Evolutionary conservation across 1,140 invertebrate species (phyloP).

Genomic region (Andrena cerasifolii): DNA sequence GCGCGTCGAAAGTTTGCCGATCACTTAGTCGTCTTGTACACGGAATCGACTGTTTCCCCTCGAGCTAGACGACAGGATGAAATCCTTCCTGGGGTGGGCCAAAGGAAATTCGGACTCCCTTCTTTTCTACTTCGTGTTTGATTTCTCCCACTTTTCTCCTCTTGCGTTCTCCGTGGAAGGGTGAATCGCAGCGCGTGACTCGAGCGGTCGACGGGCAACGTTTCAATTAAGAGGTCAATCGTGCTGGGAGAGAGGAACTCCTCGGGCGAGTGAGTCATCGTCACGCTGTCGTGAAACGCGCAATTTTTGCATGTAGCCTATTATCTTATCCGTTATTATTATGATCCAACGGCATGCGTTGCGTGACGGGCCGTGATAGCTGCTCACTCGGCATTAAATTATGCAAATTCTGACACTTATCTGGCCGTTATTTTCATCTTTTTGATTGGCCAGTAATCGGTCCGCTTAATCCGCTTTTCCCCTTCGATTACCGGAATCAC

Average conservation of each 20-base stretch:
- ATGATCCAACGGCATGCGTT: not conserved
- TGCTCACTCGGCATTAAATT: slow-evolving; percentile 26
- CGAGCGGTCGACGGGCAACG: not conserved
- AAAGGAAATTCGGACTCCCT: slow-evolving; percentile 1
- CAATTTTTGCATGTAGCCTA: not conserved
- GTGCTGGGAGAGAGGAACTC: not conserved
- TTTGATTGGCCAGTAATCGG: not conserved
- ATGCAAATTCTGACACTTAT: slow-evolving; percentile 38
- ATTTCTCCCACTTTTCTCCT: too few species aligned
- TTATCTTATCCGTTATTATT: slow-evolving; percentile 37
- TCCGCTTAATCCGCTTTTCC: too few species aligned
- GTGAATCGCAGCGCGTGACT: not conserved
- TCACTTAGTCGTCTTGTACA: slow-evolving; percentile 21
- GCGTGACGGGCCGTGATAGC: slow-evolving; percentile 23
- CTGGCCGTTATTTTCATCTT: slow-evolving; percentile 19
- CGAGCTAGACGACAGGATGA: not conserved
- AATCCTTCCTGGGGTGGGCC: not conserved
- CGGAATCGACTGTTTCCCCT: slow-evolving; percentile 13
- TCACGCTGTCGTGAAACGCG: slow-evolving; percentile 21
- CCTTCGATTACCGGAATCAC: not conserved
- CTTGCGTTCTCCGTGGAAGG: not conserved
- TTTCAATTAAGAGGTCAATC: slow-evolving; percentile 35
- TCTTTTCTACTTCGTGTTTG: too few species aligned
- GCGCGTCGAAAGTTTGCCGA: slow-evolving; percentile 14
- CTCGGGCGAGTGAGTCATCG: slow-evolving; percentile 1